These are phyloP conservation scores for Trissolcus japonicus DNA, from an alignment of 2,888 invertebrate species.

Conservation along the genomic window DNA sequence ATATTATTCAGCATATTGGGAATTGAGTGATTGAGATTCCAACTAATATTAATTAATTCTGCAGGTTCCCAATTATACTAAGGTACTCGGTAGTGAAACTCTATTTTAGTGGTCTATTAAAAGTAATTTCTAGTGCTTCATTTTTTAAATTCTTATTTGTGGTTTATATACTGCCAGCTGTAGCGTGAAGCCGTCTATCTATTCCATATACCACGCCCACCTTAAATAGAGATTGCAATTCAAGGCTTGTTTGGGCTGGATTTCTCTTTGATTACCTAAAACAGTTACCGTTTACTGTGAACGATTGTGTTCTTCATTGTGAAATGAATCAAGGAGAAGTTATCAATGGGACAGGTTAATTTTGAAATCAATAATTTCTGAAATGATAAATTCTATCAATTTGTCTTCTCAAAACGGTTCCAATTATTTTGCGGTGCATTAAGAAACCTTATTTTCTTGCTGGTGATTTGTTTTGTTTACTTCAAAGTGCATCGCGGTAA, in stretches of 20 bases:
- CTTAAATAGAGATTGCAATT: slow-evolving; percentile 13
- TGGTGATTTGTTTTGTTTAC: background rate
- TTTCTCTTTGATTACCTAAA: slow-evolving; percentile 2
- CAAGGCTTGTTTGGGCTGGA: slow-evolving; percentile 7
- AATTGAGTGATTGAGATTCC: background rate
- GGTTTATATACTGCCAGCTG: slow-evolving; percentile 19
- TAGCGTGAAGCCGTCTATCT: slow-evolving; percentile 9
- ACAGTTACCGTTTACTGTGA: slow-evolving; percentile 1
- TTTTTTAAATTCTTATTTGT: slow-evolving; percentile 23
- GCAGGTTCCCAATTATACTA: slow-evolving; percentile 7
- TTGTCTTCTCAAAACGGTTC: background rate
- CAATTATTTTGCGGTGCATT: background rate
- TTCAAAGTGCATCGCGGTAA: background rate
- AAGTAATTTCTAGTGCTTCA: slow-evolving; percentile 16
- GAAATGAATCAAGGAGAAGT: too few relatives aligned
- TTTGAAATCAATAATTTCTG: background rate
- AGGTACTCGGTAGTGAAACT: background rate
- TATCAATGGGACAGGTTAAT: too few relatives aligned
- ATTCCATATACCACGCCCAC: slow-evolving; percentile 12
- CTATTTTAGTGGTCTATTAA: slow-evolving; percentile 7
- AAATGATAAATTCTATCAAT: background rate
- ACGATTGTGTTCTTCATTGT: slow-evolving; percentile 1
- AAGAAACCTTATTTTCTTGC: background rate
- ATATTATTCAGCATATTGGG: background rate
- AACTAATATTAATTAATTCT: background rate